These are phyloP conservation scores for Rhinogobio ventralis DNA, from an alignment of 2,797 vertebrate species.

Conservation along the genomic window DNA sequence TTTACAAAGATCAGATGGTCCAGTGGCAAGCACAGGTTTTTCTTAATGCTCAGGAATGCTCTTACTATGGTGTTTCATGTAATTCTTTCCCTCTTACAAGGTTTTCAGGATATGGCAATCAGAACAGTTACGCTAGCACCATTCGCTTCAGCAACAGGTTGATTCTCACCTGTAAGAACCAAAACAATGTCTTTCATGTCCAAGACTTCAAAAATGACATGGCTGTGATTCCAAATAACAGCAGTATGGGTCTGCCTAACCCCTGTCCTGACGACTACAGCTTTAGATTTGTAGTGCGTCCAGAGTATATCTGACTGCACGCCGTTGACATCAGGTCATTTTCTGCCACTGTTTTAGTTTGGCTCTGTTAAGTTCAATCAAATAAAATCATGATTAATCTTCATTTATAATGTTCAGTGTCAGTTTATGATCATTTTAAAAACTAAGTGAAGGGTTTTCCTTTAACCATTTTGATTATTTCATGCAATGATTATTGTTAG, in stretches of 20 bases:
- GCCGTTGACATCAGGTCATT: background rate
- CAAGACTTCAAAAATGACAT: conserved; percentile 69
- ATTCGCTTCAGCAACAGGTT: conserved; percentile 72
- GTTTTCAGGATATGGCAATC: background rate
- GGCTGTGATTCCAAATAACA: conserved; percentile 60
- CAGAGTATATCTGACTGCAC: conserved; percentile 70
- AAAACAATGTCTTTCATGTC: conserved; percentile 70
- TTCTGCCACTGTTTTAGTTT: background rate
- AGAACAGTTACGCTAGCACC: background rate
- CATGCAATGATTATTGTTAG: conserved; percentile 1
- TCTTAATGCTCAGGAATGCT: conserved; percentile 60
- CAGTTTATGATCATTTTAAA: background rate
- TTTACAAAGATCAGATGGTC: conserved; percentile 50
- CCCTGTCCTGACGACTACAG: conserved; percentile 71
- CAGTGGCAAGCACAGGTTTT: conserved; percentile 69
- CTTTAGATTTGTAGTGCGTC: conserved; percentile 75
- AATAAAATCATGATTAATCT: background rate
- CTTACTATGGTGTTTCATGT: conserved; percentile 58
- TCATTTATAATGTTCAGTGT: background rate
- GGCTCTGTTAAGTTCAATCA: background rate
- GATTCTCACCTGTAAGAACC: conserved; percentile 71
- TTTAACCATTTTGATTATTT: background rate
- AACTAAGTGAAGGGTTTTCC: background rate
- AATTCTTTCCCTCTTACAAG: conserved; percentile 61
- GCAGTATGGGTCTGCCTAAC: conserved; percentile 61